phyloP scores from a whole-genome alignment of 2,888 invertebrate species.

The Limnephilus lunatus region DNA sequence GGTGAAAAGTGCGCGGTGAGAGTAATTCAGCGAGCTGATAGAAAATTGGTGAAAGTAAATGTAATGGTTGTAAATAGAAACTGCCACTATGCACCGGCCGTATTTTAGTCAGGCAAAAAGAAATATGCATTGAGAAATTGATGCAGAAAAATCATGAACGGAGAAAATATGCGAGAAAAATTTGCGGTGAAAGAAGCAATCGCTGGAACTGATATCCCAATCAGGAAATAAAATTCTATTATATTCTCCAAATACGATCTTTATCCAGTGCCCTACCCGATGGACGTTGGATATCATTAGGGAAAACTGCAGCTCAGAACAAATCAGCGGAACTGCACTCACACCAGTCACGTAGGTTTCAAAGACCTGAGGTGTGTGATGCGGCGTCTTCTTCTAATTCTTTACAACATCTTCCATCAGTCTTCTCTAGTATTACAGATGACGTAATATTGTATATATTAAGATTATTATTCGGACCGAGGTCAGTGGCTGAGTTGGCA shows the following conservation, averaged over 20 bases:
- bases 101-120: slow-evolving; percentile 51
- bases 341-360: not conserved
- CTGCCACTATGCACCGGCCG: slow-evolving; percentile 36
- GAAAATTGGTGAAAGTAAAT: slow-evolving; percentile 62
- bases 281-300: too few species aligned
- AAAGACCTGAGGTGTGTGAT: not conserved
- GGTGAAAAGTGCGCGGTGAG: slow-evolving; percentile 50
- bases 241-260: too few species aligned
- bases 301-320: too few species aligned
- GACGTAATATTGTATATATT: not conserved
- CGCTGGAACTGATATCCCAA: not conserved
- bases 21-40: slow-evolving; percentile 49
- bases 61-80: slow-evolving; percentile 54
- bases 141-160: slow-evolving; percentile 20
- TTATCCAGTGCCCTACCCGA: too few species aligned
- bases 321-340: too few species aligned
- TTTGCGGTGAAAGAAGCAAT: not conserved
- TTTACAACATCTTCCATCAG: not conserved
- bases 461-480: too few species aligned
- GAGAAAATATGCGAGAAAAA: slow-evolving; percentile 43
- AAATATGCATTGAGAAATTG: slow-evolving; percentile 45
- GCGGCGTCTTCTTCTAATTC: not conserved
- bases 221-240: too few species aligned
- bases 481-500: too few species aligned
- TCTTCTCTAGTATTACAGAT: not conserved